phyloP scores from a whole-genome alignment of 2,797 vertebrate species.

The Melanotaenia maccullochi region DNA sequence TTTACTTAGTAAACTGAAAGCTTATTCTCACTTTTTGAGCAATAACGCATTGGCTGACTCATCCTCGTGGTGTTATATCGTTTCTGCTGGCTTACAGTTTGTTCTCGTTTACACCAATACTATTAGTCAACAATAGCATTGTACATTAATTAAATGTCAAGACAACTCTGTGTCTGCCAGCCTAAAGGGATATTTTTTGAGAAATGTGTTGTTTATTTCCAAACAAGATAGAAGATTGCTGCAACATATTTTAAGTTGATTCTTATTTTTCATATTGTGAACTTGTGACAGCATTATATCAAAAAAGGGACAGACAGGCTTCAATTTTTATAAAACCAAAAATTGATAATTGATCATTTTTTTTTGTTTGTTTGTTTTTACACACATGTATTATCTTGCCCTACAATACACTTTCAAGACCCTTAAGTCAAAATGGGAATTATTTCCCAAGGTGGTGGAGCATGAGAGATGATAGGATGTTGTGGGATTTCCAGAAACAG shows the following conservation, averaged over 20 bases:
- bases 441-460: too few species aligned
- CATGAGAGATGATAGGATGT: too few species aligned
- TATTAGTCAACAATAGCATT: conserved; percentile 12
- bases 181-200: not conserved
- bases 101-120: conserved; percentile 12
- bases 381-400: too few species aligned
- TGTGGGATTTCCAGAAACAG: too few species aligned
- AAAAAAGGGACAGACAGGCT: not conserved
- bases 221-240: conserved; percentile 29
- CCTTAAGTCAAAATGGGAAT: too few species aligned
- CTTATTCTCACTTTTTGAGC: conserved; percentile 19
- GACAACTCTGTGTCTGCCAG: conserved; percentile 1
- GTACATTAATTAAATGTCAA: conserved; percentile 17
- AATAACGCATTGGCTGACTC: conserved; percentile 8
- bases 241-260: conserved; percentile 29
- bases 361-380: not conserved
- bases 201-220: conserved; percentile 36
- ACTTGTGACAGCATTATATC: conserved; percentile 39
- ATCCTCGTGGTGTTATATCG: conserved; percentile 13
- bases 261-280: conserved; percentile 45
- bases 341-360: not conserved
- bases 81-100: conserved; percentile 24
- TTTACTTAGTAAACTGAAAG: conserved; percentile 8
- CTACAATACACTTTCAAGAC: too few species aligned
- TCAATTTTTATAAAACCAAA: not conserved